Conservation (phyloP, 2,113 vertebrate genomes). For the Ciconia maguari region DNA sequence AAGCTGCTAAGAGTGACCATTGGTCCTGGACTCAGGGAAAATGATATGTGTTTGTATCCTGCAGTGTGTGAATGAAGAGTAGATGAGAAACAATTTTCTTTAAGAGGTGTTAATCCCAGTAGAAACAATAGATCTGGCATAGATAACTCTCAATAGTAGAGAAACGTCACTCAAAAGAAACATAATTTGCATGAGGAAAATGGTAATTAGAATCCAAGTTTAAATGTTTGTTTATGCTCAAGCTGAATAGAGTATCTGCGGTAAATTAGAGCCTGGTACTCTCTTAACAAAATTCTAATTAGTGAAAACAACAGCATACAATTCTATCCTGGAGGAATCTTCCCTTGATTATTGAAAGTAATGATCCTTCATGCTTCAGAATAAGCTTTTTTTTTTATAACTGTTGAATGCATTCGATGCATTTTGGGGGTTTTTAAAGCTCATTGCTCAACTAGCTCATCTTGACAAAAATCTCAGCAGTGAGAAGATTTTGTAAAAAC, state of each 20-base stretch:
- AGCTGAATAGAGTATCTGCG: neutral
- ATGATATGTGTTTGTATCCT: neutral
- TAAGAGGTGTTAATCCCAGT: neutral
- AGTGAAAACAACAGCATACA: neutral
- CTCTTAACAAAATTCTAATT: conserved; percentile 24
- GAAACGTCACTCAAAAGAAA: neutral
- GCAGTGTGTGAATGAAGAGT: neutral
- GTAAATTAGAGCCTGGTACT: neutral
- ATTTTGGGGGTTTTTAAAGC: neutral
- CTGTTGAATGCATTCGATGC: neutral
- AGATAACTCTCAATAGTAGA: neutral
- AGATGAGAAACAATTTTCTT: neutral
- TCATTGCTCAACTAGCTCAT: neutral
- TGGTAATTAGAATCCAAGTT: neutral
- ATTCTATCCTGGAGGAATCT: neutral
- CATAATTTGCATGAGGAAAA: neutral
- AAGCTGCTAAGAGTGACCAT: neutral
- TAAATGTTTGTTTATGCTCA: conserved; percentile 4
- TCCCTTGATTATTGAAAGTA: conserved; percentile 6
- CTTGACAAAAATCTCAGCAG: neutral
- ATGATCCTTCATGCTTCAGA: neutral
- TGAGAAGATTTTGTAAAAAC: neutral
- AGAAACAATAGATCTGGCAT: neutral
- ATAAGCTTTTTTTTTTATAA: neutral
- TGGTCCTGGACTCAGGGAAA: neutral